Percentiles rank a stretch among this genome's conserved stretches.
These are phyloP conservation scores for Brachionus rotundiformis DNA, from an alignment of 1,140 invertebrate species.

Conservation along the genomic window DNA sequence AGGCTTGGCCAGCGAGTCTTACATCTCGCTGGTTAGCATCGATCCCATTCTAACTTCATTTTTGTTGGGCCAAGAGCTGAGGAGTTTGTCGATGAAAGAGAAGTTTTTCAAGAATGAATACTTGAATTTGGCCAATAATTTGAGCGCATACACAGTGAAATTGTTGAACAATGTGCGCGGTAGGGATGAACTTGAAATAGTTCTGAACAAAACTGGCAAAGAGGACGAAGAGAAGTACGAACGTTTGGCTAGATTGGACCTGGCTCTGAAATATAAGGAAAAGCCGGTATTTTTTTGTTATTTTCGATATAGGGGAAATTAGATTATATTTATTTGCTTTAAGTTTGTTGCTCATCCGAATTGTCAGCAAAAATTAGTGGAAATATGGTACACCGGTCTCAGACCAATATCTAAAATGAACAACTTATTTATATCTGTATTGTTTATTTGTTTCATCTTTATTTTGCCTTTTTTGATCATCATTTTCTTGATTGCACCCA, in stretches of 20 bases:
- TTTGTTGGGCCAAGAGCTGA: slow-evolving; percentile 67
- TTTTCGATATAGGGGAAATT: not conserved
- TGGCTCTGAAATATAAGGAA: slow-evolving; percentile 62
- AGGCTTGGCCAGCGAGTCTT: slow-evolving; percentile 65
- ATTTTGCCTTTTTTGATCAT: slow-evolving; percentile 41
- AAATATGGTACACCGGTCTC: slow-evolving; percentile 53
- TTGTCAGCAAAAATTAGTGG: slow-evolving; percentile 54
- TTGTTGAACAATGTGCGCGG: slow-evolving; percentile 61
- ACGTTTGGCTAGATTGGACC: slow-evolving; percentile 60
- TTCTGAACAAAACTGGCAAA: slow-evolving; percentile 60
- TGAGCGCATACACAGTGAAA: slow-evolving; percentile 63
- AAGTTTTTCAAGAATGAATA: slow-evolving; percentile 63
- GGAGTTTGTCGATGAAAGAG: slow-evolving; percentile 48
- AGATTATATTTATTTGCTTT: not conserved
- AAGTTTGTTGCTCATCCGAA: slow-evolving; percentile 54
- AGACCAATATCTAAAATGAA: slow-evolving; percentile 44
- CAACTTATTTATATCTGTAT: slow-evolving; percentile 3
- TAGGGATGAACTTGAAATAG: slow-evolving; percentile 61
- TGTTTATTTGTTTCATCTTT: slow-evolving; percentile 37
- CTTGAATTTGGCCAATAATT: slow-evolving; percentile 66
- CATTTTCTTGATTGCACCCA: slow-evolving; percentile 36
- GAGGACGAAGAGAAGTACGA: slow-evolving; percentile 57
- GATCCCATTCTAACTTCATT: slow-evolving; percentile 73
- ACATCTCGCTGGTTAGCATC: slow-evolving; percentile 70
- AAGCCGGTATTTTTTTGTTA: slow-evolving; percentile 53